Base-by-base conservation (phyloP, 2,797 vertebrate genomes). In the Harpagifer antarcticus region DNA sequence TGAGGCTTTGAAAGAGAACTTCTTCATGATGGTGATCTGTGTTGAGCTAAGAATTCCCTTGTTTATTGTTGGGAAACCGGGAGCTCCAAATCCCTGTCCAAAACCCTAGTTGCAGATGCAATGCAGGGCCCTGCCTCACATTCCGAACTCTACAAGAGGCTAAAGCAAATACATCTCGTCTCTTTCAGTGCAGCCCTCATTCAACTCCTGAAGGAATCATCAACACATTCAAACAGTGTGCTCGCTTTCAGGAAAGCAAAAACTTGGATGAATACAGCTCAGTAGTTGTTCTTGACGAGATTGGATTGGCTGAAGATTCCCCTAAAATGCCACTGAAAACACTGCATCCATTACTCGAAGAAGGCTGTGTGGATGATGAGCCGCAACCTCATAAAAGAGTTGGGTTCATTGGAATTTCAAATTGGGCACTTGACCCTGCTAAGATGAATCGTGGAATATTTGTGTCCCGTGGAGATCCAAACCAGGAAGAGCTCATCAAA, bases 11-110 rank as follows among this genome's bases (percentile, higher is more conserved):
- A 98, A 97, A 81, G 97, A 98, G 37, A 98, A 98, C 2, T 93
- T 98, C 52, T 98, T 98, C 84, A 97, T 98, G 97, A 98, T 98
- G 97, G 95, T 96, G 0, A 82, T 98, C 82, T 98, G 97, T 65
- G 96, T 96, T 59, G 97, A 98, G 3, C 90, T 98, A 27, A 95
- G 94, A 89, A 98, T 98, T 62, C 97, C 97, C 5, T 93, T 98
- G 0, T 98, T 98, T 66, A 93, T 98, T 17, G 97, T 98, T 4
- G 97, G 97, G 0, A 98, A 98, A 87, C 97, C 97, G 0, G 97
- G 53, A 98, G 97, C 78, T 98, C 97, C 64, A 98, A 98, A 81
- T 98, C 97, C 9, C 94, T 98, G 0, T 97, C 97, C 0, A 98
- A 98, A 94, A 97, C 97, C 10, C 94, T 98, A 0, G 96, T 98